Base-by-base conservation (phyloP, 1,140 invertebrate species). In the Panagrolaimus sp. region DNA sequence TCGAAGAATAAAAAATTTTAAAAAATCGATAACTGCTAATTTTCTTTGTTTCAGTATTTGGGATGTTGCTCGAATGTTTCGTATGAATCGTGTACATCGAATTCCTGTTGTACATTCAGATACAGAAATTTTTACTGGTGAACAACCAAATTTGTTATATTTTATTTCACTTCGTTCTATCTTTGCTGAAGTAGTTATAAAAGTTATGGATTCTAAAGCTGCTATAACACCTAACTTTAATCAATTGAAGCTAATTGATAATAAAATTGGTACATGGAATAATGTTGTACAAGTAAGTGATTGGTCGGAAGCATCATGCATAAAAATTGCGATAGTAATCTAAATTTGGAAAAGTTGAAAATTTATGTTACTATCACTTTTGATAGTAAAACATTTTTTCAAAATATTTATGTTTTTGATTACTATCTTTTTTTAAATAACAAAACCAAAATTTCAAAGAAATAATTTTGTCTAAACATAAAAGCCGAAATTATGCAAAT, bases 31-130 rank as follows among this genome's bases (percentile, higher is more conserved):
- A 25, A 0, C 1, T 13, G 13, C 27, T 0, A 23, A 9, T 68
- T 31, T 38, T 38, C 2, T 45, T n/a, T n/a, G n/a, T n/a, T n/a
- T n/a, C n/a, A 75, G 73, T 53, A 69, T 77, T 8, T 77, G 75
- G 75, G 76, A 77, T 16, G 72, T 77, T 42, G 53, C 75, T 20
- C 72, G 74, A 25, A 42, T 78, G 25, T 77, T 77, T 65, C 48
- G 74, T 16, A 45, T 78, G 31, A 77, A 77, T 65, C 72, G 72
- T n/a, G 75, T 77, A 13, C 75, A 77, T 64, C 72, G 75, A 20
- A 77, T 77, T 53, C 75, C 75, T 5, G 73, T 77, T 38, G 62
- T 78, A 23, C 45, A 68, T 23, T 70, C 42, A n/a, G 73, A 78
- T 27, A 43, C 51, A 14, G 65, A 47, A 16, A 72, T 79, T 64